Percentiles rank a stretch among this genome's conserved stretches.
Evolutionary conservation across 2,113 vertebrate species (phyloP).

Genomic region (Pristiophorus japonicus): DNA sequence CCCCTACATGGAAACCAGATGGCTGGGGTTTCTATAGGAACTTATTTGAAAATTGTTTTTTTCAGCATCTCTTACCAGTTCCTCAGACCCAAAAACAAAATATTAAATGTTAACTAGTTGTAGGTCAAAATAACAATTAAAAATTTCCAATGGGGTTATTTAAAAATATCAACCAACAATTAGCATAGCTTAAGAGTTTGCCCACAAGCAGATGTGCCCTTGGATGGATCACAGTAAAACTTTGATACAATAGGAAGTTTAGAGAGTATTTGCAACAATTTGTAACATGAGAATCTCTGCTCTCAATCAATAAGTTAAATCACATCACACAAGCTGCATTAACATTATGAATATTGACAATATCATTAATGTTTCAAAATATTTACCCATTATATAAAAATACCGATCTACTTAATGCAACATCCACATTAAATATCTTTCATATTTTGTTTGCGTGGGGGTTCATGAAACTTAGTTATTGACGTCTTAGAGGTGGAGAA

Average conservation of each 20-base stretch:
- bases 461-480: not conserved
- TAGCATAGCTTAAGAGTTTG: not conserved
- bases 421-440: constrained; percentile 9
- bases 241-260: not conserved
- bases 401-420: constrained; percentile 30
- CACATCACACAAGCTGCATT: constrained; percentile 31
- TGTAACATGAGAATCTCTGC: constrained; percentile 20
- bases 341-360: constrained; percentile 27
- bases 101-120: not conserved
- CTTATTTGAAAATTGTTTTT: not conserved
- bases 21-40: not conserved
- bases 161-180: not conserved
- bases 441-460: not conserved
- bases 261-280: constrained; percentile 23
- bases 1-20: not conserved
- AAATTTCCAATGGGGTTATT: not conserved
- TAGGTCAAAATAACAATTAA: not conserved
- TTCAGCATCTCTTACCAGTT: not conserved
- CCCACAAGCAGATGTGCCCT: not conserved
- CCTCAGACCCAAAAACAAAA: not conserved
- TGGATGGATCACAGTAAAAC: constrained; percentile 30
- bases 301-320: not conserved
- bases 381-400: constrained; percentile 27
- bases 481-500: not conserved
- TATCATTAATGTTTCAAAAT: constrained; percentile 24